Evolutionary conservation across 2,113 vertebrate genomes (phyloP).

Genomic region (Tragelaphus imberbis): DNA sequence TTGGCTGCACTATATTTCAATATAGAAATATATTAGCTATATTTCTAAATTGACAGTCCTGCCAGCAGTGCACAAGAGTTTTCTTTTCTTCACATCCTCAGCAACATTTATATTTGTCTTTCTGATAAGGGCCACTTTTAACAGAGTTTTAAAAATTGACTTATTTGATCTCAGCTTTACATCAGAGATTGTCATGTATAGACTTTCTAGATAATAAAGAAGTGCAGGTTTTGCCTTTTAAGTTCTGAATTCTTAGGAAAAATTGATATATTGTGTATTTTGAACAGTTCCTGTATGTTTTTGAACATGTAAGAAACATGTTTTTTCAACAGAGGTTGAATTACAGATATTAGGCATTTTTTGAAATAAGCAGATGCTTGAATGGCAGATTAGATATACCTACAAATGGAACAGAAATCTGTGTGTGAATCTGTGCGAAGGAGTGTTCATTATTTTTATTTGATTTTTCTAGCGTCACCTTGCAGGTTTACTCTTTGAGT

Average conservation of each 20-base stretch:
- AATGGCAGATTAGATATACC: neutral
- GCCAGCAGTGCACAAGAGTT: neutral
- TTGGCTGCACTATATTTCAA: neutral
- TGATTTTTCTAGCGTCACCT: constrained; percentile 87
- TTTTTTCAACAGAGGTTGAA: neutral
- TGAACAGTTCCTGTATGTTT: neutral
- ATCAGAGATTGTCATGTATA: neutral
- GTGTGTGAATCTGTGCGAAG: neutral
- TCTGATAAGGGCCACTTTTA: neutral
- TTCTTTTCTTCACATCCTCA: neutral
- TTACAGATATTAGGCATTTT: neutral
- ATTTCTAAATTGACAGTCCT: neutral
- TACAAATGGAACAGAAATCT: neutral
- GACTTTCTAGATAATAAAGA: constrained; percentile 23
- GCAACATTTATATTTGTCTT: neutral
- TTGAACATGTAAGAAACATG: neutral
- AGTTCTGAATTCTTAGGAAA: neutral
- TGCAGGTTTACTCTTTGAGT: constrained; percentile 88
- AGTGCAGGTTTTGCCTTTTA: neutral
- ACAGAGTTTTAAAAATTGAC: neutral
- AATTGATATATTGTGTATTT: neutral
- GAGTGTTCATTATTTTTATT: constrained; percentile 37
- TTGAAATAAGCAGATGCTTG: neutral
- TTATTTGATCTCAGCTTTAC: neutral
- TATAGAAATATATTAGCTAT: too few species aligned